Conservation (phyloP, 1,140 invertebrate species). For the Hyles euphorbiae region DNA sequence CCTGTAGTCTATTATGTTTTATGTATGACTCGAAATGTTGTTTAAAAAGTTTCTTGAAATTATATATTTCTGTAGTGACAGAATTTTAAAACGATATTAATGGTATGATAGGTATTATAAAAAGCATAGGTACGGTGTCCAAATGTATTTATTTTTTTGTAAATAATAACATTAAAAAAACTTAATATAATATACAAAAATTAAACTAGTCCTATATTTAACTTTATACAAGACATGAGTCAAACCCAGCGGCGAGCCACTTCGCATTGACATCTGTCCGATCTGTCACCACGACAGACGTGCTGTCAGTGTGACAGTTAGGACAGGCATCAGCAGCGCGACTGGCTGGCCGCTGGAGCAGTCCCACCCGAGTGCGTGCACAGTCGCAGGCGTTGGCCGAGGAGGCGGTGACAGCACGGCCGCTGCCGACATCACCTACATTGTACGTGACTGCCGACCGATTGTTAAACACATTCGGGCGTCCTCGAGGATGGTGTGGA, state of each 20-base stretch:
- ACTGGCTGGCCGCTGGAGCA: slow-evolving; percentile 53
- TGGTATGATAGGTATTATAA: neutral
- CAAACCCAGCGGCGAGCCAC: slow-evolving; percentile 57
- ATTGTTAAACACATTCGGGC: slow-evolving; percentile 51
- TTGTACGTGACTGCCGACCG: slow-evolving; percentile 58
- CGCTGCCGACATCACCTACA: slow-evolving; percentile 59
- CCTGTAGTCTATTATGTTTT: no score
- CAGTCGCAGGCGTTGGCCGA: slow-evolving; percentile 67
- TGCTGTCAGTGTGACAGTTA: slow-evolving; percentile 13
- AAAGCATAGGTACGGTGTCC: slow-evolving; percentile 52
- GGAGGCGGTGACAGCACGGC: slow-evolving; percentile 32
- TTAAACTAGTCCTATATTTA: slow-evolving; percentile 65
- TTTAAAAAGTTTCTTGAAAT: no score
- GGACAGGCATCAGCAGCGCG: slow-evolving; percentile 33
- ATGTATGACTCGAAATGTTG: no score
- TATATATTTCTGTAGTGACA: no score
- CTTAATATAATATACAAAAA: slow-evolving; percentile 52
- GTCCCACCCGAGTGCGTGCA: slow-evolving; percentile 64
- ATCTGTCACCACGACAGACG: slow-evolving; percentile 21
- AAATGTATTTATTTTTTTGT: slow-evolving; percentile 73
- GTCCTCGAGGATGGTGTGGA: slow-evolving; percentile 31
- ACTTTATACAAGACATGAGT: slow-evolving; percentile 70
- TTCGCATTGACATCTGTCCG: slow-evolving; percentile 39
- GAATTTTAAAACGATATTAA: no score
- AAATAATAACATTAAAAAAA: slow-evolving; percentile 53